Base-by-base conservation (phyloP, 2,797 vertebrate species). In the Arrhamphus sclerolepis region DNA sequence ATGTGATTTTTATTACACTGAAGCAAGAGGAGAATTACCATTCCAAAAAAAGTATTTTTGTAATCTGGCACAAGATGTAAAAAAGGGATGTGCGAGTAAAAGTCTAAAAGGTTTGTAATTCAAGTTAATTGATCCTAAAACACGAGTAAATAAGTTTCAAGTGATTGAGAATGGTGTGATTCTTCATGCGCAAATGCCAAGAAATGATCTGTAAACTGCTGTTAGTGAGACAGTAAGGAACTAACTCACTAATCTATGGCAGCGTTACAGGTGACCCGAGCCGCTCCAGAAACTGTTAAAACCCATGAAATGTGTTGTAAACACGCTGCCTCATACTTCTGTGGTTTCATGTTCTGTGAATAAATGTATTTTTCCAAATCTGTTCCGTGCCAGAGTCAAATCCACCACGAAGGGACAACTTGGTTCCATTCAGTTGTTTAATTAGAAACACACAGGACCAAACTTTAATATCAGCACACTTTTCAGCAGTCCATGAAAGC, bases 361-460 rank as follows among this genome's bases (percentile, higher is more conserved):
- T 92, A 93, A 93, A 93, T 87, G 87, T 92, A 91, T 93, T 93
- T 93, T 93, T 93, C 73, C 88, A 91, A 81, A 78, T 13, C 28
- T 46, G 50, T 64, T 51, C 72, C 1, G 70, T 68, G 46, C 46
- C 34, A 0, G 57, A 64, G 40, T 74, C 3, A 14, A 18, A 6
- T 24, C 9, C 9, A n/a, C 6, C 17, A 20, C 11, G 19, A 4
- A 46, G 22, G 6, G 0, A n/a, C 7, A 47, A 18, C 7, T 18
- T n/a, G 3, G 14, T 62, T 81, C 58, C 64, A 59, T 81, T 85
- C 22, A 83, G 13, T 70, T 56, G 62, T 89, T 89, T 89, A 89
- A 75, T 82, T 75, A 89, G 69, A 87, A 86, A 87, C 75, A 77
- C 80, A 80, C 65, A 75, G 71, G 22, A 66, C 66, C 43, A 65